Base-by-base conservation (phyloP, 1,140 invertebrate genomes). In the Lepeophtheirus salmonis region DNA sequence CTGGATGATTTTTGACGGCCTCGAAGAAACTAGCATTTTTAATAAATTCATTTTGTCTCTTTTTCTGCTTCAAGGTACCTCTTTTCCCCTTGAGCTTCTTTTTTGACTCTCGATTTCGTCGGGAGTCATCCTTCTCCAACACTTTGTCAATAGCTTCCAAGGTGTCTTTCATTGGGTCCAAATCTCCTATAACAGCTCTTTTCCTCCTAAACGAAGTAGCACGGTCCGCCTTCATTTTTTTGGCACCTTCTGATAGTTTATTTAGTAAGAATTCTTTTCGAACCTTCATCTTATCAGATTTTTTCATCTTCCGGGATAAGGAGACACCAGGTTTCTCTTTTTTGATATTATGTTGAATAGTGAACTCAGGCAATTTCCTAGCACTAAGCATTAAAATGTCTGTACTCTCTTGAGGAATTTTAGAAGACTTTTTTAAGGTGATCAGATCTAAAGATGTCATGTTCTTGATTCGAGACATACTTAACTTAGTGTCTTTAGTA, bases 201-300 rank as follows among this genome's bases (percentile, higher is more conserved):
- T 60, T 60, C 30, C 50, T 21, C 3, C 57, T 48, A 14, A n/a
- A 14, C 23, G 14, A 14, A 18, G 16, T 24, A 20, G 30, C 57
- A 4, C 50, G 57, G n/a, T 52, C 18, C 20, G 23, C 57, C 16
- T 50, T 17, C 17, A 10, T 60, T 1, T 6, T 24, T 10, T 1
- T 2, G 1, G 23, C 23, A 2, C n/a, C 48, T 16, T 21, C 4
- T 16, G 3, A 3, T 2, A 60, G 20, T 24, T 50, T 60, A 2
- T 51, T 3, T 16, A 20, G n/a, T 12, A 60, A 16, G 16, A 2
- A 17, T n/a, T 51, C 23, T 51, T 24, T 2, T 21, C 49, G 23
- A 14, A 51, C n/a, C 17, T 60, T 50, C 26, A 50, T 2, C 30
- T 60, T 60, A 16, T 60, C 57, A 3, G 23, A 57, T 20, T 60